phyloP scores from a whole-genome alignment of 2,888 invertebrate species.

The Ernsta delagoae region DNA sequence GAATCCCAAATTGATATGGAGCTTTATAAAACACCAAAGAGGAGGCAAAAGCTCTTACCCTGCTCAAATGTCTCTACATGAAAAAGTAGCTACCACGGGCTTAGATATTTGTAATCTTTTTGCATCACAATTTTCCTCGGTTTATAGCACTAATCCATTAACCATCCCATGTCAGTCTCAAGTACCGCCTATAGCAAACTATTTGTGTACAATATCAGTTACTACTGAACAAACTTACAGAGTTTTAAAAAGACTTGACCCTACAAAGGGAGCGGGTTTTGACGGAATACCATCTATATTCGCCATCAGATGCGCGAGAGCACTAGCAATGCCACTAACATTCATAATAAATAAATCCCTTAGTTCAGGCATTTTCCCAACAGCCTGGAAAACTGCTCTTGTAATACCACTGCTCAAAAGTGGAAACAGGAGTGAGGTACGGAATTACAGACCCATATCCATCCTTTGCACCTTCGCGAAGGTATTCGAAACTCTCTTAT shows the following conservation, averaged over 20 bases:
- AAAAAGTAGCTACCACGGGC: neutral
- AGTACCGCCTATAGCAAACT: neutral
- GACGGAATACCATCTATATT: neutral
- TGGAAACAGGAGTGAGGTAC: neutral
- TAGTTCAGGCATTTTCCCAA: neutral
- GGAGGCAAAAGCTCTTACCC: neutral
- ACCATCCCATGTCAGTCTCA: too few species aligned
- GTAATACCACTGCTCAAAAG: neutral
- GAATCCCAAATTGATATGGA: neutral
- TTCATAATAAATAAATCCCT: neutral
- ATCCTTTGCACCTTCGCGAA: neutral
- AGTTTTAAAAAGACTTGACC: slow-evolving; percentile 1
- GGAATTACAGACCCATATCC: neutral
- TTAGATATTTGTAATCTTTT: neutral
- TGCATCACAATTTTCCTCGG: neutral
- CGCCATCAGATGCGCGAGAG: neutral
- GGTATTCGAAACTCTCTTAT: neutral
- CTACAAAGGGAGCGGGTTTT: neutral
- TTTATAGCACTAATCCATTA: too few species aligned
- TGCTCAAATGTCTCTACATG: neutral
- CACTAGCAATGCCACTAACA: neutral
- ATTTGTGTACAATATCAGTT: neutral
- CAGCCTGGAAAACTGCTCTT: neutral
- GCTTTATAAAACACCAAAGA: neutral
- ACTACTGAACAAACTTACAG: neutral